These are phyloP conservation scores for Micrasema minimum DNA, from an alignment of 1,140 invertebrate genomes.

Conservation along the genomic window DNA sequence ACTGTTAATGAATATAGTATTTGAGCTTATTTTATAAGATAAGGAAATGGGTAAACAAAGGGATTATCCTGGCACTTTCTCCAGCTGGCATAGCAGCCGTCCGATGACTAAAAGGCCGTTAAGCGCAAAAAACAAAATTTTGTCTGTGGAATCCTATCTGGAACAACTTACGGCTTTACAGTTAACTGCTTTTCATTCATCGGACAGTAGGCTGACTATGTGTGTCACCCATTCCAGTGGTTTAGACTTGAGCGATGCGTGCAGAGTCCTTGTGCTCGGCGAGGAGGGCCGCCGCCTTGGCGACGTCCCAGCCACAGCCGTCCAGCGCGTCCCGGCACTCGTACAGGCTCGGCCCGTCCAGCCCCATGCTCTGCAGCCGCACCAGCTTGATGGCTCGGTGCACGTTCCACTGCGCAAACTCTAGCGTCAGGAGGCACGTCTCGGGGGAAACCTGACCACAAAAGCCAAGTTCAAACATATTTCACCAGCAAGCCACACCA, in stretches of 20 bases:
- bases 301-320: constrained; percentile 44
- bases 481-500: neutral
- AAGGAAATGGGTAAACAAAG: too few species aligned
- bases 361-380: constrained; percentile 63
- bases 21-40: too few species aligned
- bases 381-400: constrained; percentile 89
- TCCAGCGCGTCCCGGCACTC: constrained; percentile 46
- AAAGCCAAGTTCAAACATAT: constrained; percentile 39
- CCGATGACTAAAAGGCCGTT: too few species aligned
- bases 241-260: constrained; percentile 45
- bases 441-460: constrained; percentile 82
- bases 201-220: too few species aligned
- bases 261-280: constrained; percentile 30
- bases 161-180: too few species aligned
- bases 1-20: too few species aligned
- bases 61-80: too few species aligned
- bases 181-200: too few species aligned
- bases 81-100: too few species aligned
- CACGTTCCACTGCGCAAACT: constrained; percentile 89
- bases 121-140: too few species aligned
- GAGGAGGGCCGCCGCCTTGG: constrained; percentile 41
- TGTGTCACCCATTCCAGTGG: too few species aligned
- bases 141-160: too few species aligned
- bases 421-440: constrained; percentile 82
- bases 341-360: constrained; percentile 35